Conservation (phyloP, 2,113 vertebrate genomes). For the Zapus hudsonius region DNA sequence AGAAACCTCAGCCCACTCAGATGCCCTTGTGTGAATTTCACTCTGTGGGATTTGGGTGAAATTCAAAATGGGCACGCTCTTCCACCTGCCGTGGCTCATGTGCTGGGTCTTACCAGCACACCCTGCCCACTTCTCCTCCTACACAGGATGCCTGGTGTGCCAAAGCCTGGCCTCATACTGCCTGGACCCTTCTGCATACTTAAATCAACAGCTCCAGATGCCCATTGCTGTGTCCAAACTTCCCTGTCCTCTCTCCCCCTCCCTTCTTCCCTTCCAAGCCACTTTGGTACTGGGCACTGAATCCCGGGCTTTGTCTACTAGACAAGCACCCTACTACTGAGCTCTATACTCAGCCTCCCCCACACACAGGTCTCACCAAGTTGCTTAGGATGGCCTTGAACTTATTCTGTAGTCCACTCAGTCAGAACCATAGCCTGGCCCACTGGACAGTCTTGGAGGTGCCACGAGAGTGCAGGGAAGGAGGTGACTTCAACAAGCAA, state of each 20-base stretch:
- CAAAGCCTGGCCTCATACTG: not conserved
- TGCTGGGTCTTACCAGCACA: not conserved
- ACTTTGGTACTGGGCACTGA: too few species aligned
- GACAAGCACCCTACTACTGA: too few species aligned
- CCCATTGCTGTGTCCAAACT: too few species aligned
- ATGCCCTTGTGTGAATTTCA: not conserved
- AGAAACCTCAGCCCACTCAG: slow-evolving; percentile 32
- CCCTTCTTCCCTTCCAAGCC: too few species aligned
- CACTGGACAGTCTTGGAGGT: not conserved
- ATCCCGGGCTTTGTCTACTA: too few species aligned
- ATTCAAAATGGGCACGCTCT: slow-evolving; percentile 41
- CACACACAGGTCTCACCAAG: too few species aligned
- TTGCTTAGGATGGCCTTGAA: too few species aligned
- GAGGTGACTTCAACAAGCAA: not conserved
- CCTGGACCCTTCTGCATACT: not conserved
- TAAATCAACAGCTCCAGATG: not conserved
- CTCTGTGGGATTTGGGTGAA: slow-evolving; percentile 37
- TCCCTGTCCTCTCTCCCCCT: too few species aligned
- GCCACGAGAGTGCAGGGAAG: not conserved
- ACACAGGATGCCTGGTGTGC: not conserved
- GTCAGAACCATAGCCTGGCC: not conserved
- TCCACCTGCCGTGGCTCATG: not conserved
- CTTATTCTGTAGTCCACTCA: too few species aligned
- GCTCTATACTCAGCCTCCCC: too few species aligned
- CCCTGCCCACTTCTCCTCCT: slow-evolving; percentile 15